Percentiles rank a stretch among this genome's conserved stretches.
Evolutionary conservation across 2,113 vertebrate genomes (phyloP).

Genomic region (Atlantisia rogersi): DNA sequence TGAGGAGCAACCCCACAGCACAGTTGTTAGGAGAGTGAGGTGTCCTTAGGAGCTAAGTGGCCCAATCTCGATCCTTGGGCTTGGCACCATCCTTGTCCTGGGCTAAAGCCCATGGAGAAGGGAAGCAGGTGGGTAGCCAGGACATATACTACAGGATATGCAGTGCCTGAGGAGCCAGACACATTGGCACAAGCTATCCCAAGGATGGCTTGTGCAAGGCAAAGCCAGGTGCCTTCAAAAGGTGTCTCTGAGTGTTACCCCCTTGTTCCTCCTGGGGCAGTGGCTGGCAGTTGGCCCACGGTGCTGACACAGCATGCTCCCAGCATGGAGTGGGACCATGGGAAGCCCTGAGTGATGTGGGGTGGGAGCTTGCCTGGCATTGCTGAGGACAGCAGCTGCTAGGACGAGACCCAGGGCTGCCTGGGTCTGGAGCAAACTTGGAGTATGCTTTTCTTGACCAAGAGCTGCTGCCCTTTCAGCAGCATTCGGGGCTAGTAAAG

Average conservation of each 20-base stretch:
- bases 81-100: not conserved
- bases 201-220: not conserved
- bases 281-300: not conserved
- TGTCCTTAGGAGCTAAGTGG: not conserved
- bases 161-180: not conserved
- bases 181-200: rapidly evolving
- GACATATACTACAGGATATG: not conserved
- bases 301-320: not conserved
- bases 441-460: not conserved
- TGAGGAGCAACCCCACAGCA: not conserved
- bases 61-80: not conserved
- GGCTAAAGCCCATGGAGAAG: not conserved
- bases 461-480: not conserved
- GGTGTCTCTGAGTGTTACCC: not conserved
- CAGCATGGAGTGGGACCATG: not conserved
- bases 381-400: not conserved
- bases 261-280: not conserved
- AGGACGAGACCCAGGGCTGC: not conserved
- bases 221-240: not conserved
- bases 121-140: not conserved
- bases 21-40: not conserved
- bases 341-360: not conserved
- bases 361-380: not conserved
- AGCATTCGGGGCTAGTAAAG: not conserved
- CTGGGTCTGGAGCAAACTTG: not conserved